A percentile compares a stretch with the other conserved stretches of the same genome.
Evolutionary conservation across 2,888 invertebrate genomes (phyloP).

Genomic region (Antitype chi): DNA sequence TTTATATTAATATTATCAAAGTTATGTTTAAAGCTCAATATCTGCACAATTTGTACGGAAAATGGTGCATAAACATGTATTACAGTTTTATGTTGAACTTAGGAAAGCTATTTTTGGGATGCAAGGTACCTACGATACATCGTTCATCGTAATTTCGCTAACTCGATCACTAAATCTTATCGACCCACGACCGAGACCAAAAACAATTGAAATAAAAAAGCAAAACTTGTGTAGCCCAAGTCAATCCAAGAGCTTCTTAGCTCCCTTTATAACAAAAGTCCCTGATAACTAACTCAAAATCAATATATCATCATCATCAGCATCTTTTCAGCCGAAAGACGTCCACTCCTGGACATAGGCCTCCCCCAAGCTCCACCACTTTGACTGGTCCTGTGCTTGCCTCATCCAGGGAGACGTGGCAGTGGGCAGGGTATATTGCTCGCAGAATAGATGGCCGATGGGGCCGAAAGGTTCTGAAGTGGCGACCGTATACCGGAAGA

Average conservation of each 20-base stretch:
- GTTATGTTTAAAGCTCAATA: neutral
- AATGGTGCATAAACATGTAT: neutral
- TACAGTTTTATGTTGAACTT: neutral
- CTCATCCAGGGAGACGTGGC: too few relatives aligned
- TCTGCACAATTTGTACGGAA: slow-evolving; percentile 5
- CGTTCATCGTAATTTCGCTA: neutral
- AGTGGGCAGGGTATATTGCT: too few relatives aligned
- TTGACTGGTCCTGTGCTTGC: too few relatives aligned
- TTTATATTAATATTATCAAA: slow-evolving; percentile 10
- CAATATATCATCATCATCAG: neutral
- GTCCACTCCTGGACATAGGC: too few relatives aligned
- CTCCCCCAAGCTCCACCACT: too few relatives aligned
- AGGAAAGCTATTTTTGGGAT: neutral
- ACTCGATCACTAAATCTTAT: neutral
- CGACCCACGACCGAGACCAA: neutral
- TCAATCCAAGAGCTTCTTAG: neutral
- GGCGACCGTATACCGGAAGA: too few relatives aligned
- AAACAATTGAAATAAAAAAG: neutral
- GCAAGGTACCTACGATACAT: neutral
- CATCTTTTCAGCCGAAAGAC: too few relatives aligned
- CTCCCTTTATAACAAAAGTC: neutral
- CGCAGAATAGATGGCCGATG: too few relatives aligned
- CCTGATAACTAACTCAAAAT: neutral
- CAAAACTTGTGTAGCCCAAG: too few relatives aligned
- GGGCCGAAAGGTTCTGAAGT: too few relatives aligned